Evolutionary conservation across 2,888 invertebrate species (phyloP), one percentile per base, ranked within the genome.

Genomic region (Rhimphoctona megacephalus): DNA sequence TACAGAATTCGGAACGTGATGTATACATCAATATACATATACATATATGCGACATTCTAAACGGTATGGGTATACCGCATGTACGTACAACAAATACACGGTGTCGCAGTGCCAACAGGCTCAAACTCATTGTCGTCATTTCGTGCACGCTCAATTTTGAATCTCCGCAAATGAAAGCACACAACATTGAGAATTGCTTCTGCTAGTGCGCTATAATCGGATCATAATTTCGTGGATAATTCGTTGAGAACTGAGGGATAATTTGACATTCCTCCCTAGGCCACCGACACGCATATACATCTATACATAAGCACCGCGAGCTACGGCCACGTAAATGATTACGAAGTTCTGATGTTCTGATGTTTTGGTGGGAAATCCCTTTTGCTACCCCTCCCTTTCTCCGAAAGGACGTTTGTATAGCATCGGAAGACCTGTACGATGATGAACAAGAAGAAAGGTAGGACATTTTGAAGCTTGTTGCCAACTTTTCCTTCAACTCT

Each of bases 201-300:
- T 79, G 49, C 36, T 67, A 73, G 57, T 52, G 46, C 66, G 85
- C 86, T 89, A 88, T 91, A 91, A 91, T 91, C 90, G 90, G 89
- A 91, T 91, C 89, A 91, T 91, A 91, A 91, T 91, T 91, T 90
- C 88, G 86, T 88, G 89, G 89, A 89, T 91, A 90, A 91, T 90
- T 90, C 89, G 85, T 88, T 87, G 90, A 89, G 89, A 89, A 89
- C 86, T 89, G 85, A 84, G 89, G 88, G 87, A 90, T 90, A 89
- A 90, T 91, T 91, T 91, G 89, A 87, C 90, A 91, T 91, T 91
- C 89, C 89, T 90, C 43, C 61, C 69, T 43, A 66, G 69, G 70
- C 81, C 57, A 49, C 81, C 54, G 22, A 19, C 6, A 22, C 54
- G 8, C 22, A 52, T 6, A 52, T 52, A n/a, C n/a, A 52, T n/a